These are phyloP conservation scores for Meleagris gallopavo DNA, from an alignment of 2,113 vertebrate genomes.

Conservation along the genomic window DNA sequence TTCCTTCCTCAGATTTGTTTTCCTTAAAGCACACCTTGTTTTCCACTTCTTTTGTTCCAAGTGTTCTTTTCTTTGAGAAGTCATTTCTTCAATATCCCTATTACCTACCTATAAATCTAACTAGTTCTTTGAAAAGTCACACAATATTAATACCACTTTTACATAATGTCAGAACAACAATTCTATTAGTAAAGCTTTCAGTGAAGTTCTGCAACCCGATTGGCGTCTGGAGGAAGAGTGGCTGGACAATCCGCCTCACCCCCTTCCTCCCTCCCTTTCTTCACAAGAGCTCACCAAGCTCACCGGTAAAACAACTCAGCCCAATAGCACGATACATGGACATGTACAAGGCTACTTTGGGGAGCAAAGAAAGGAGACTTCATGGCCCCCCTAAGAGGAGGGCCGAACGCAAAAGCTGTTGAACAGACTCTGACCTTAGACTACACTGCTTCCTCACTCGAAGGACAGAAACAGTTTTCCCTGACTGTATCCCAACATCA, in stretches of 20 bases:
- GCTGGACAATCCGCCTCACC: conserved; percentile 43
- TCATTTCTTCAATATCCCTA: conserved; percentile 76
- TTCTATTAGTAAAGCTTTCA: conserved; percentile 79
- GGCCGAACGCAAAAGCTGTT: conserved; percentile 39
- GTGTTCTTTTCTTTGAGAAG: conserved; percentile 78
- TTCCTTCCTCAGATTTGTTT: conserved; percentile 70
- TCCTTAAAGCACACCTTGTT: conserved; percentile 64
- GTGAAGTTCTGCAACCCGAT: conserved; percentile 70
- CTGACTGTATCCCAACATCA: conserved; percentile 63
- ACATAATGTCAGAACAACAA: conserved; percentile 76
- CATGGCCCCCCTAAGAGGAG: conserved; percentile 12
- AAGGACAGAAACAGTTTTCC: conserved; percentile 72
- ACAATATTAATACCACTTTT: conserved; percentile 78
- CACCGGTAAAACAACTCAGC: conserved; percentile 55
- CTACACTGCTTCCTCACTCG: conserved; percentile 58
- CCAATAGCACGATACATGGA: conserved; percentile 24
- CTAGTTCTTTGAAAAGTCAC: conserved; percentile 76
- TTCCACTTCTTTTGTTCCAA: conserved; percentile 76
- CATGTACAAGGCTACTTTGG: conserved; percentile 56
- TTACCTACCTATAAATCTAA: conserved; percentile 74
- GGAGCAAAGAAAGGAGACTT: conserved; percentile 64
- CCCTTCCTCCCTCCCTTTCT: conserved; percentile 54
- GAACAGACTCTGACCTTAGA: conserved; percentile 67
- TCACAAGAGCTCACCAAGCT: conserved; percentile 49
- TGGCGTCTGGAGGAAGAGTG: conserved; percentile 39